Evolutionary conservation across 2,797 vertebrate genomes (phyloP), one percentile per base, ranked within the genome.

Genomic region (Sebastes glaucus): DNA sequence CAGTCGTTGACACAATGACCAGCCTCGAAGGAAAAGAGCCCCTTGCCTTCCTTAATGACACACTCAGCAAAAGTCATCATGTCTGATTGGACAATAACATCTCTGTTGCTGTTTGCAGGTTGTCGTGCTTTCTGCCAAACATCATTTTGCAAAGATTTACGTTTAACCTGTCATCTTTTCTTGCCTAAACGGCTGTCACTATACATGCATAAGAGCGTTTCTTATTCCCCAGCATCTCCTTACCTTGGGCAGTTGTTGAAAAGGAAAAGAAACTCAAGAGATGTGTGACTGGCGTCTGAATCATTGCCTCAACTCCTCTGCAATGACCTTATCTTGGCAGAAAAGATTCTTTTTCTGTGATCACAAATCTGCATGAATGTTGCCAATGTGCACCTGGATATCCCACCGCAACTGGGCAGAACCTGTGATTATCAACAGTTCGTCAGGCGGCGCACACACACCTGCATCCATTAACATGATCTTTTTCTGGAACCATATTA

Each of bases 311-410:
- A 74, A 22, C 38, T 71, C 25, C 3, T 67, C 57, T 66, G 84
- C 78, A 69, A 2, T 78, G 82, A 88, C 76, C 66, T 77, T 55
- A 33, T 61, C 69, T 81, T 32, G 59, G 70, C 30, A 78, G 61
- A 78, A 32, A 57, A 65, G 1, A 78, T 32, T 13, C 1, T 55
- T 71, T 81, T 59, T 55, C 9, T 52, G 55, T 66, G 52, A 55
- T 46, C 30, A 11, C 20, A 77, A 74, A 81, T 53, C 42, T 64
- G 14, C 38, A 10, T 66, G 33, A 73, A 74, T 27, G 35, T 28
- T 77, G 62, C 38, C 61, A 69, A 0, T 25, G 28, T 59, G 55
- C 33, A 80, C 14, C 23, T 74, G 25, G 75, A 82, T 27, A 68
- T n/a, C 33, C 27, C 5, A 35, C n/a, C 25, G 16, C 20, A 69